phyloP scores from a whole-genome alignment of 2,797 vertebrate genomes.

The Melanotaenia parkinsoni region DNA sequence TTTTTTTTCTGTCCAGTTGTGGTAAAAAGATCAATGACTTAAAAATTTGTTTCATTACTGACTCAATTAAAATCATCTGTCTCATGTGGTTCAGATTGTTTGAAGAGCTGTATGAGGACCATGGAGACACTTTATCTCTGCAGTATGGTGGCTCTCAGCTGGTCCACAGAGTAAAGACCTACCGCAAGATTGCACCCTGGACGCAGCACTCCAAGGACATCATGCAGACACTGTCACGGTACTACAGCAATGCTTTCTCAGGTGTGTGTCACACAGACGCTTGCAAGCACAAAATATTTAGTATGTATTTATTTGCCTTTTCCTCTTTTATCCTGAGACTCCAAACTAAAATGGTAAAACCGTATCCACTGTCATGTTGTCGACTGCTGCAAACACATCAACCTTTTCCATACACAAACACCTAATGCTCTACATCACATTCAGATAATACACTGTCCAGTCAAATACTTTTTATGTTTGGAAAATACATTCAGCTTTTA shows the following conservation, averaged over 20 bases:
- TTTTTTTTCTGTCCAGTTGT: background rate
- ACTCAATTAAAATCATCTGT: background rate
- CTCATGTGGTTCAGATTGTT: constrained; percentile 86
- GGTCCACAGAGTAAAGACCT: constrained; percentile 98
- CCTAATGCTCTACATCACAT: too few relatives aligned
- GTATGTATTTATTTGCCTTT: background rate
- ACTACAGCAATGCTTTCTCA: constrained; percentile 98
- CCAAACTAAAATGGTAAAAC: background rate
- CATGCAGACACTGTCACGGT: constrained; percentile 97
- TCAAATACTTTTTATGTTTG: too few relatives aligned
- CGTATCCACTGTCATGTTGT: too few relatives aligned
- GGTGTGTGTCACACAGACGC: constrained; percentile 75
- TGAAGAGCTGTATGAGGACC: constrained; percentile 98
- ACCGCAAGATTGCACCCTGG: constrained; percentile 98
- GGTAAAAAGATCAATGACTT: background rate
- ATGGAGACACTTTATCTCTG: constrained; percentile 95
- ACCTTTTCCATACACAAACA: too few relatives aligned
- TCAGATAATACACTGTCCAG: too few relatives aligned
- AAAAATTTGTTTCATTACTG: too few relatives aligned
- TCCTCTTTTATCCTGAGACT: background rate
- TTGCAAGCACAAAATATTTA: background rate
- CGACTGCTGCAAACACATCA: too few relatives aligned
- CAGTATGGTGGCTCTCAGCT: constrained; percentile 98
- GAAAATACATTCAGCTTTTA: too few relatives aligned
- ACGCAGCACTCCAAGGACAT: constrained; percentile 99